Conservation (phyloP, 2,797 vertebrate genomes). For the Tragopan temminckii region DNA sequence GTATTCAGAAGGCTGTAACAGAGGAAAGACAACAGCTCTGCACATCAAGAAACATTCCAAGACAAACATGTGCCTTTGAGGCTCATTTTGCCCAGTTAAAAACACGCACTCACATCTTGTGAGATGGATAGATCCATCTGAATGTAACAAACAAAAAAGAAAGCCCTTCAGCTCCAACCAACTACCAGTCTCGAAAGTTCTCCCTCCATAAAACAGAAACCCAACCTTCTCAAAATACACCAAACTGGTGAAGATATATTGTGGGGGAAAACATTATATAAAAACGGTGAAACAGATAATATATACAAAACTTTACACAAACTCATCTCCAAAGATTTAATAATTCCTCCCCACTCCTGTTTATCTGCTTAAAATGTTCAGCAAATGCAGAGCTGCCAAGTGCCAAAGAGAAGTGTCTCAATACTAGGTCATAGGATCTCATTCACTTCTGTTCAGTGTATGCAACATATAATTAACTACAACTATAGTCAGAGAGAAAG, state of each 20-base stretch:
- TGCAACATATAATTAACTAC: neutral
- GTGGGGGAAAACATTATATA: neutral
- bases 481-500: neutral
- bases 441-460: neutral
- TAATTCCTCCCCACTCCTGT: neutral
- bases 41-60: neutral
- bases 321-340: neutral
- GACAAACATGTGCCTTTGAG: neutral
- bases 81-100: neutral
- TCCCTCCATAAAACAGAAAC: neutral
- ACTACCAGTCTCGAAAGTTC: neutral
- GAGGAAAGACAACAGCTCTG: constrained; percentile 28
- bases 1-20: constrained; percentile 87
- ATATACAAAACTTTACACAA: neutral
- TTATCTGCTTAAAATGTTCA: neutral
- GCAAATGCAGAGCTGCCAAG: neutral
- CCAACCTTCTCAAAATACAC: neutral
- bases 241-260: neutral
- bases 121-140: neutral
- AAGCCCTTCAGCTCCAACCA: neutral
- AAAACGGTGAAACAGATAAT: neutral
- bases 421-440: neutral
- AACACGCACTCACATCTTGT: neutral
- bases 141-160: neutral
- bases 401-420: neutral